These are phyloP conservation scores for Congeria kusceri DNA, from an alignment of 2,888 invertebrate genomes.

Conservation along the genomic window DNA sequence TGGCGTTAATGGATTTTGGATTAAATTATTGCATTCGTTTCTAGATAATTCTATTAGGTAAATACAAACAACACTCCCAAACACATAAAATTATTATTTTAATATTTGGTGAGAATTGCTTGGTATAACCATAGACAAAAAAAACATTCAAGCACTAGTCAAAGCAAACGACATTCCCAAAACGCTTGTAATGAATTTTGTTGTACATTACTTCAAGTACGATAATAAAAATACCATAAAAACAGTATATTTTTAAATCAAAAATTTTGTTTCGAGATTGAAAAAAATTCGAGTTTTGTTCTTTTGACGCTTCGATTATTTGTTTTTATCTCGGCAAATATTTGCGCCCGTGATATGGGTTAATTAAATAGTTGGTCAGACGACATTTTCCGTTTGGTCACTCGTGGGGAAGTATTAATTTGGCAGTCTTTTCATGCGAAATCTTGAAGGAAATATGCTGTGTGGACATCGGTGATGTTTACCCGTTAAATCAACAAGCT, in stretches of 20 bases:
- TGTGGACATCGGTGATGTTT: slow-evolving; percentile 45
- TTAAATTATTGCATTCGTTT: slow-evolving; percentile 63
- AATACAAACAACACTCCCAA: slow-evolving; percentile 48
- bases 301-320: background rate
- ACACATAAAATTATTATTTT: too few relatives aligned
- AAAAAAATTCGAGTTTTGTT: background rate
- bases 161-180: too few relatives aligned
- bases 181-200: too few relatives aligned
- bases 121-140: too few relatives aligned
- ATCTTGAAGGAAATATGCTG: slow-evolving; percentile 27
- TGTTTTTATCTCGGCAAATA: background rate
- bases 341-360: slow-evolving; percentile 2
- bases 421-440: slow-evolving; percentile 17
- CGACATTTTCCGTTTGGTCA: slow-evolving; percentile 16
- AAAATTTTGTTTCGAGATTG: background rate
- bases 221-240: too few relatives aligned
- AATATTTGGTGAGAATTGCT: too few relatives aligned
- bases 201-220: too few relatives aligned
- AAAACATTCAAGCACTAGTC: too few relatives aligned
- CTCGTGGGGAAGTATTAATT: slow-evolving; percentile 13
- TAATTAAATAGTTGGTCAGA: slow-evolving; percentile 16
- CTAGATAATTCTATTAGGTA: slow-evolving; percentile 64
- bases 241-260: too few relatives aligned
- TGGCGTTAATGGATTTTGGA: slow-evolving; percentile 61
- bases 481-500: slow-evolving; percentile 58